Conservation (phyloP, 2,113 vertebrate species). For the Axis porcinus region DNA sequence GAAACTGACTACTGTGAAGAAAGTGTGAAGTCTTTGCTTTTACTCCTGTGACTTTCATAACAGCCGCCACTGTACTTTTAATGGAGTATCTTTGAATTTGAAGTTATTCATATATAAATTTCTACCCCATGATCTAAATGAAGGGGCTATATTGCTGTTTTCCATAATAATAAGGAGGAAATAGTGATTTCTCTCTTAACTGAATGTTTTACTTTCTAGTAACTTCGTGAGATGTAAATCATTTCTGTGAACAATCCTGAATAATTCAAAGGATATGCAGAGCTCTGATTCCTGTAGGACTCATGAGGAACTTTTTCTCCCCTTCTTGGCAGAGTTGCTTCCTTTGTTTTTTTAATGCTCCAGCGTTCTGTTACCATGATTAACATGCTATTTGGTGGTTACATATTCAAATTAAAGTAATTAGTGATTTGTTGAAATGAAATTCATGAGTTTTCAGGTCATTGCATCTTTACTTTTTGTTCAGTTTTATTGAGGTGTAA, state of each 20-base stretch:
- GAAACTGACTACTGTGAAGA: not conserved
- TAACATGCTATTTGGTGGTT: not conserved
- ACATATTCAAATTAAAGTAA: not conserved
- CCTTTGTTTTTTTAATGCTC: not conserved
- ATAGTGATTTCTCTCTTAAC: not conserved
- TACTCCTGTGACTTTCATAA: not conserved
- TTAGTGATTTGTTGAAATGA: not conserved
- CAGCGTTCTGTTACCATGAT: not conserved
- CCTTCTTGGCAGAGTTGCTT: not conserved
- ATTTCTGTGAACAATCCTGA: not conserved
- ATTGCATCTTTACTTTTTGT: not conserved
- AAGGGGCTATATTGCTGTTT: not conserved
- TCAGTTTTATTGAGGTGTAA: not conserved
- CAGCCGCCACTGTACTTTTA: not conserved
- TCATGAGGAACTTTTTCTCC: not conserved
- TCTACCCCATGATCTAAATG: not conserved
- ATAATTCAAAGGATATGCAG: not conserved
- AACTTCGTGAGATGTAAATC: not conserved
- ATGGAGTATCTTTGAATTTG: not conserved
- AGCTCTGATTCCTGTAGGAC: not conserved
- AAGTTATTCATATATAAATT: not conserved
- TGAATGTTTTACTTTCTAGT: slow-evolving; percentile 12
- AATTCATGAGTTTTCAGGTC: not conserved
- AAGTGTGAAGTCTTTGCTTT: not conserved
- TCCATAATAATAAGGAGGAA: not conserved